A percentile compares a stretch with the other conserved stretches of the same genome.
phyloP scores from a whole-genome alignment of 2,113 vertebrate genomes.

The Sander lucioperca region DNA sequence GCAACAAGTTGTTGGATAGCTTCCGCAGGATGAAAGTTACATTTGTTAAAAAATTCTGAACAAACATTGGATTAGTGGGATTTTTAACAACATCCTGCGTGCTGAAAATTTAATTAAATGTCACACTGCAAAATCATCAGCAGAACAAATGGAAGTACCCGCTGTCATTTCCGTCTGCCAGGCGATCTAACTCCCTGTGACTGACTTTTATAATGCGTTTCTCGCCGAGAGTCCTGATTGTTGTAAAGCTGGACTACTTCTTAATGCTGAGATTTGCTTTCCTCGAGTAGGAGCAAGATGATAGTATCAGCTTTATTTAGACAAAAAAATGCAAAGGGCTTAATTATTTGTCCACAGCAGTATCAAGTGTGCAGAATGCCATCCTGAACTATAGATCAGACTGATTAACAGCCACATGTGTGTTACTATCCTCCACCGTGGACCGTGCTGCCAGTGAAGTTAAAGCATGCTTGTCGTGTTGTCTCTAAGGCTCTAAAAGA shows the following conservation, averaged over 20 bases:
- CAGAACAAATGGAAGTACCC: slow-evolving; percentile 18
- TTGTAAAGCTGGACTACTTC: neutral
- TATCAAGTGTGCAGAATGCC: neutral
- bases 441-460: neutral
- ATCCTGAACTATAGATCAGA: neutral
- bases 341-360: slow-evolving; percentile 13
- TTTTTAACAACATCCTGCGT: neutral
- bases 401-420: slow-evolving; percentile 8
- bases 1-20: neutral
- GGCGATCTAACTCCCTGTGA: neutral
- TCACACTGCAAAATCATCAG: slow-evolving; percentile 11
- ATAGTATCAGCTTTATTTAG: slow-evolving; percentile 35
- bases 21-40: neutral
- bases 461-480: neutral
- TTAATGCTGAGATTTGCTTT: slow-evolving; percentile 5
- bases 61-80: neutral
- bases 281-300: slow-evolving; percentile 11
- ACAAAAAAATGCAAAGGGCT: slow-evolving; percentile 13
- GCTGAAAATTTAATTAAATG: slow-evolving; percentile 22
- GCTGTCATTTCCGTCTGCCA: neutral
- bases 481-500: neutral
- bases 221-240: slow-evolving; percentile 10
- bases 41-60: neutral
- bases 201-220: slow-evolving; percentile 31
- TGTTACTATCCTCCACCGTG: neutral